Conservation (phyloP, 2,888 invertebrate species). For the Rhagonycha fulva region DNA sequence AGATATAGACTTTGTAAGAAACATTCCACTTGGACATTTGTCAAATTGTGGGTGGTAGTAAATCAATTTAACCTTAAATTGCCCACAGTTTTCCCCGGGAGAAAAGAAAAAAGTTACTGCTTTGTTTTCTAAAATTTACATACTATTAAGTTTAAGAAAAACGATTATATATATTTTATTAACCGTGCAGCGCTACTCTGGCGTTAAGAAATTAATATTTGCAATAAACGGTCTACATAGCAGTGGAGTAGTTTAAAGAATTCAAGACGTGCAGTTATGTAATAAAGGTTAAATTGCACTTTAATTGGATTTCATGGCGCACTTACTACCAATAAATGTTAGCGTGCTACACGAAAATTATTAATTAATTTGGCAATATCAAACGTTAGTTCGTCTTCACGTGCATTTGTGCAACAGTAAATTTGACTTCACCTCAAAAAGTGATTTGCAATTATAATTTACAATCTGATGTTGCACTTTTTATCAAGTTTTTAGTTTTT, state of each 20-base stretch:
- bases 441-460: slow-evolving; percentile 24
- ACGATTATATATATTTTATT: background rate
- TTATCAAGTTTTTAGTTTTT: slow-evolving; percentile 22
- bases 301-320: slow-evolving; percentile 24
- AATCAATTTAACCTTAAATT: no score
- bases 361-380: slow-evolving; percentile 23
- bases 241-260: background rate
- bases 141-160: background rate
- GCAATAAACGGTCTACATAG: background rate
- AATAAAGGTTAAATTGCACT: slow-evolving; percentile 7
- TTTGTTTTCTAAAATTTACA: background rate
- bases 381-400: slow-evolving; percentile 15
- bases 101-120: no score
- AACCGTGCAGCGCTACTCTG: background rate
- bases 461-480: slow-evolving; percentile 17
- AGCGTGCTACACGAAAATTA: slow-evolving; percentile 21
- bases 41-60: no score
- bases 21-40: background rate
- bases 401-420: slow-evolving; percentile 14
- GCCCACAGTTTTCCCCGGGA: no score
- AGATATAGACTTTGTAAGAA: no score
- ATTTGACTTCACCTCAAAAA: background rate
- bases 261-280: background rate
- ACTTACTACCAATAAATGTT: slow-evolving; percentile 8
- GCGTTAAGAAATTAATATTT: background rate